A percentile compares a stretch with the other conserved stretches of the same genome.
Conservation (phyloP, 1,140 invertebrate genomes). For the Pachyrhynchus sulphureomaculatus region DNA sequence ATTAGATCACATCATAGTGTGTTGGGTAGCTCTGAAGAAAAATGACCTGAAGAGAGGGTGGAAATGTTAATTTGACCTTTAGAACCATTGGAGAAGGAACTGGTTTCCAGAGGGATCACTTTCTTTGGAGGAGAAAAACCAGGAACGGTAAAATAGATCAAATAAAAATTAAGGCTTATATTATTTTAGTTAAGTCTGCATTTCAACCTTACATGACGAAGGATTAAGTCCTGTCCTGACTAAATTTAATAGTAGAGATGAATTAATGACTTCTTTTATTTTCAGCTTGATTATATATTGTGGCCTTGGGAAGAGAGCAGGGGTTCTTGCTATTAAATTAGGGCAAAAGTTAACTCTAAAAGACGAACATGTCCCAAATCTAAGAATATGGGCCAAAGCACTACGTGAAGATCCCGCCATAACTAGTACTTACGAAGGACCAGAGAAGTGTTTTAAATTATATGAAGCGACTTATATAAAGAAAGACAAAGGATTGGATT, state of each 20-base stretch:
- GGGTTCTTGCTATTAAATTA: constrained; percentile 53
- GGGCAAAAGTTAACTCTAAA: constrained; percentile 57
- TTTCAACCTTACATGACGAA: background rate
- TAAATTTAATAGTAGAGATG: no score
- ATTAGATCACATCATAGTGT: constrained; percentile 52
- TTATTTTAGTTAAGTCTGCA: background rate
- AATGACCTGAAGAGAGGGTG: constrained; percentile 35
- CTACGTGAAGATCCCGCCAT: constrained; percentile 66
- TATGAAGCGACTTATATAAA: constrained; percentile 23
- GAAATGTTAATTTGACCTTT: constrained; percentile 55
- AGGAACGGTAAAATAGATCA: constrained; percentile 66
- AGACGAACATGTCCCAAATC: constrained; percentile 32
- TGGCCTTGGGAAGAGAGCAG: no score
- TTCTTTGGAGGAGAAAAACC: constrained; percentile 70
- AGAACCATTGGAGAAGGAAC: constrained; percentile 66
- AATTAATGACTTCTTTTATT: no score
- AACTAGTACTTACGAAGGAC: no score
- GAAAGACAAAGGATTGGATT: background rate
- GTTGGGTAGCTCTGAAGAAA: constrained; percentile 31
- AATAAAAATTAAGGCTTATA: no score
- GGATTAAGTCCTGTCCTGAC: no score
- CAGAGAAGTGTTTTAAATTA: no score
- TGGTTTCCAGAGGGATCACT: constrained; percentile 60
- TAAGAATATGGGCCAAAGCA: constrained; percentile 61
- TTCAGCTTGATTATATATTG: constrained; percentile 76